Conservation (phyloP, 2,888 invertebrate genomes). For the Notodonta dromedarius region DNA sequence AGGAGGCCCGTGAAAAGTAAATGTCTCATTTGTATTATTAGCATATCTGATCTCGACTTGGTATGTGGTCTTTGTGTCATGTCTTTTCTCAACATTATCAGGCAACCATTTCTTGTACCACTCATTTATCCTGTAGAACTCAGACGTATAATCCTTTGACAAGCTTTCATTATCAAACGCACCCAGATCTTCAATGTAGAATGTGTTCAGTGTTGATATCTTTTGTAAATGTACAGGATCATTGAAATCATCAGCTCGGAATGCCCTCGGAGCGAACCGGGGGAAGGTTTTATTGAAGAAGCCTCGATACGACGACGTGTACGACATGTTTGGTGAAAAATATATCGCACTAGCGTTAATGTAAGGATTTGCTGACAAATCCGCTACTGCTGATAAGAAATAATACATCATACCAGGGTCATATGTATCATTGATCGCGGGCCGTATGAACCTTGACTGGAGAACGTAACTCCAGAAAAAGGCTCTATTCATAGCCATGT, state of each 20-base stretch:
- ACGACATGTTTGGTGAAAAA: conserved; percentile 97
- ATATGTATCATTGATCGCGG: conserved; percentile 95
- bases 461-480: conserved; percentile 98
- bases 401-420: conserved; percentile 99
- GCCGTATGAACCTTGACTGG: conserved; percentile 94
- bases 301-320: conserved; percentile 96
- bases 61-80: conserved; percentile 96
- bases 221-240: conserved; percentile 97
- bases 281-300: conserved; percentile 98
- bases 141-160: conserved; percentile 95
- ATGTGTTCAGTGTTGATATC: conserved; percentile 97
- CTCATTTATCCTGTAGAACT: conserved; percentile 95
- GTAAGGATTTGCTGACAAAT: conserved; percentile 95
- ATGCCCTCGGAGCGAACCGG: conserved; percentile 96
- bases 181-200: conserved; percentile 93
- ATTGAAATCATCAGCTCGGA: conserved; percentile 95
- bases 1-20: conserved; percentile 96
- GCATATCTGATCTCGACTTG: conserved; percentile 97
- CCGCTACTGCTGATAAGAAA: conserved; percentile 96
- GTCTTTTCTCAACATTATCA: conserved; percentile 91
- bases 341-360: conserved; percentile 97
- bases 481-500: conserved; percentile 97
- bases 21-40: conserved; percentile 98
- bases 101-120: conserved; percentile 97
- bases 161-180: conserved; percentile 91